Evolutionary conservation across 2,888 invertebrate species (phyloP), one percentile per base, ranked within the genome.

Genomic region (Eilema griseolum): DNA sequence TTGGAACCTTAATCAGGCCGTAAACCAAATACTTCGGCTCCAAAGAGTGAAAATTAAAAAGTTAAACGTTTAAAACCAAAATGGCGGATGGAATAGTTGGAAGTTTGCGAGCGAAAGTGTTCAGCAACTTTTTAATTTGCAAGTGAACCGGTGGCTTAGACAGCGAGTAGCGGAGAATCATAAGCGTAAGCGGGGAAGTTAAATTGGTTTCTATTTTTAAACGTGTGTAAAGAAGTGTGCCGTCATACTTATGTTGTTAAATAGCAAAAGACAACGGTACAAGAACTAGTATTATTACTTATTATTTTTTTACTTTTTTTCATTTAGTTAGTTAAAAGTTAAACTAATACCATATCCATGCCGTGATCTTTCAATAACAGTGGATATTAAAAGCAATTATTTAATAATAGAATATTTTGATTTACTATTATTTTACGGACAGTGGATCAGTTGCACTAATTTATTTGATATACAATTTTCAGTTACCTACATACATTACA

Each of bases 51-150:
- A 89, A 90, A 89, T 90, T 90, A 88, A 90, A 92, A 91, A 90
- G 91, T 92, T 92, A 88, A 89, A 82, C 88, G 86, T 84, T 88
- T 84, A 89, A 83, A 81, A 90, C 91, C 92, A 91, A 92, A 93
- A 93, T 92, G 93, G 91, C 89, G 88, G 83, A 82, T 83, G 81
- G 85, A 90, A 93, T 93, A 93, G 93, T 93, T 93, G 77, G 74
- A 85, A 92, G 87, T 90, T 90, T 77, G 78, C 77, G 86, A 89
- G 91, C 81, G 93, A 93, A 92, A 93, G 93, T 93, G 92, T 91
- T 90, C 77, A 66, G 78, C 67, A 86, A 93, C 92, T 93, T 93
- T 93, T 93, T 92, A 93, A 93, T 93, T 93, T 93, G 90, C 85
- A 85, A 87, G 85, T 86, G 80, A 82, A 83, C 85, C 84, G 72